A percentile compares a stretch with the other conserved stretches of the same genome.
Conservation (phyloP, 2,888 invertebrate genomes). For the Brenthis ino region DNA sequence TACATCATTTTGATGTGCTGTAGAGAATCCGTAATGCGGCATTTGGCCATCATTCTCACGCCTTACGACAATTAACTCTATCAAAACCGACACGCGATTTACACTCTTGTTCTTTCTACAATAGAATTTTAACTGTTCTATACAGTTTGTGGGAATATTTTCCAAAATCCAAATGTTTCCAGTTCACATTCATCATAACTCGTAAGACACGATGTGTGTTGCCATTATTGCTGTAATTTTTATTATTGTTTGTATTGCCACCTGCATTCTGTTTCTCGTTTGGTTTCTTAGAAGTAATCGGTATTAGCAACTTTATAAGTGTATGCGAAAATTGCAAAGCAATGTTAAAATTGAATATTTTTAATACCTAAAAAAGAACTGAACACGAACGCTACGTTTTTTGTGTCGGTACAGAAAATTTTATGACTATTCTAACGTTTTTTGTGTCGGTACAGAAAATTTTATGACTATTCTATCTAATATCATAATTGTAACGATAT, state of each 20-base stretch:
- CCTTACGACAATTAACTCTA: constrained; percentile 42
- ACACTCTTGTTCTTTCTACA: constrained; percentile 7
- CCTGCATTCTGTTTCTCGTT: constrained; percentile 17
- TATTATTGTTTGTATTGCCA: constrained; percentile 32
- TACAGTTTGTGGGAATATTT: constrained; percentile 33
- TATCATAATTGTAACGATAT: no score
- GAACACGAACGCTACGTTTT: no score
- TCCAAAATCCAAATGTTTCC: constrained; percentile 38
- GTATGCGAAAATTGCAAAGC: background rate
- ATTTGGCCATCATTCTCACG: constrained; percentile 60
- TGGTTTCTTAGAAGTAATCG: constrained; percentile 14
- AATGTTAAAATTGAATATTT: background rate
- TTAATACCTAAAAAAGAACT: no score
- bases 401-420: no score
- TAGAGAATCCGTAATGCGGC: constrained; percentile 64
- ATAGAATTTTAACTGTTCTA: constrained; percentile 18
- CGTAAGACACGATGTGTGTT: constrained; percentile 29
- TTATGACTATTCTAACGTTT: no score
- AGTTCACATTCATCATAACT: constrained; percentile 35
- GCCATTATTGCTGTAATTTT: constrained; percentile 31
- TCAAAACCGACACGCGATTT: constrained; percentile 16
- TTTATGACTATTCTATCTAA: no score
- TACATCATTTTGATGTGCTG: constrained; percentile 59
- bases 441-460: no score
- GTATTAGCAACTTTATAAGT: background rate